Conservation (phyloP, 2,797 vertebrate genomes). For the Anabacerthia variegaticeps region DNA sequence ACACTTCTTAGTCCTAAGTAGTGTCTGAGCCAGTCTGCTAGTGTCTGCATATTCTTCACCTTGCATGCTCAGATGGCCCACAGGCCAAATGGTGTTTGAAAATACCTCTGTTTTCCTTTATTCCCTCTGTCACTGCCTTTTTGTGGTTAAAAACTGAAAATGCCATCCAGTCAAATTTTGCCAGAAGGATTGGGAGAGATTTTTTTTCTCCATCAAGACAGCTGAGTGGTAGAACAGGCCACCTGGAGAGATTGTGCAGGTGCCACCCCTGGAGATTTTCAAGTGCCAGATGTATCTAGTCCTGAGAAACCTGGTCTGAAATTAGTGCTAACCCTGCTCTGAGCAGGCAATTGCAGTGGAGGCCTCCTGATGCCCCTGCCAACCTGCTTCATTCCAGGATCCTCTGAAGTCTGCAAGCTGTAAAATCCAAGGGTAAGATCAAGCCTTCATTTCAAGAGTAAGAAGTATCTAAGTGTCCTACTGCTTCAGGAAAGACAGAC, state of each 20-base stretch:
- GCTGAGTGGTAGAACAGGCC: accelerated
- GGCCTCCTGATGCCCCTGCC: neutral
- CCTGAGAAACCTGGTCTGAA: neutral
- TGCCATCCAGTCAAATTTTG: neutral
- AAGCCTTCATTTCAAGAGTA: neutral
- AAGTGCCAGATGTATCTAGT: neutral
- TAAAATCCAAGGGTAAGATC: neutral
- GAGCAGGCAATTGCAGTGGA: neutral
- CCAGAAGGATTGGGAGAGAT: neutral
- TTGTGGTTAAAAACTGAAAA: neutral
- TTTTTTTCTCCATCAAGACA: neutral
- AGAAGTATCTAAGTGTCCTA: neutral
- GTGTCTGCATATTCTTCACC: accelerated
- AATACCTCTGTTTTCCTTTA: neutral
- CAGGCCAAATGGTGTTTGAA: accelerated
- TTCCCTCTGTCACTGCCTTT: neutral
- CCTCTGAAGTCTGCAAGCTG: neutral
- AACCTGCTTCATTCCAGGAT: neutral
- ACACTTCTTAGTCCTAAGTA: neutral
- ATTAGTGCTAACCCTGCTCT: neutral
- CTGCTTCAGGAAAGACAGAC: neutral
- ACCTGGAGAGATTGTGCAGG: neutral
- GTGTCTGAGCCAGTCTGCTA: neutral
- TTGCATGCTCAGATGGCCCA: neutral
- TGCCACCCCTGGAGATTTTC: neutral